Percentiles rank a stretch among this genome's conserved stretches.
Conservation (phyloP, 2,888 invertebrate species). For the Omphaloscelis lunosa region DNA sequence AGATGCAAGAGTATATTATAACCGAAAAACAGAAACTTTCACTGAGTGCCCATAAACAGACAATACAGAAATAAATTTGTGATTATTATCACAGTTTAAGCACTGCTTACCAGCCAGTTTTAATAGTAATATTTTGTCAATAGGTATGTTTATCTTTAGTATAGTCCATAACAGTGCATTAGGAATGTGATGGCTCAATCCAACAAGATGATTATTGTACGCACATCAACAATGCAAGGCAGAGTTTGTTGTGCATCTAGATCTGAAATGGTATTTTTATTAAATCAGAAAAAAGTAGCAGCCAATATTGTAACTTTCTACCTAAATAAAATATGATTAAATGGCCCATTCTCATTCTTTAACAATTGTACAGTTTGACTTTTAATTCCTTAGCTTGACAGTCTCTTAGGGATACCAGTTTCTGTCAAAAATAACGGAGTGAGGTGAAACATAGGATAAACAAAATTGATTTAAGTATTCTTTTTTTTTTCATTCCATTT, state of each 20-base stretch:
- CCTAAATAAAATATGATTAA: neutral
- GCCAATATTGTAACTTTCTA: neutral
- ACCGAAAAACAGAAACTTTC: neutral
- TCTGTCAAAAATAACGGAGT: neutral
- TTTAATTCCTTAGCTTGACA: neutral
- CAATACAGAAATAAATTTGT: neutral
- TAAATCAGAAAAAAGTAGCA: neutral
- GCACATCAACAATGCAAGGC: neutral
- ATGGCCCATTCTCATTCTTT: no score
- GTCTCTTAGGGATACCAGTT: neutral
- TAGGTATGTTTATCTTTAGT: neutral
- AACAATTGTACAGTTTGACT: neutral
- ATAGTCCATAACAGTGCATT: neutral
- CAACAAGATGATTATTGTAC: neutral
- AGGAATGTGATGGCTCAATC: neutral
- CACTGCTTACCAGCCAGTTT: neutral
- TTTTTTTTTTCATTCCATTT: neutral
- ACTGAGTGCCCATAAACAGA: neutral
- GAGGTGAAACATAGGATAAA: neutral
- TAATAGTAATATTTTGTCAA: constrained; percentile 1
- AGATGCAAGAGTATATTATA: neutral
- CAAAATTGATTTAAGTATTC: neutral
- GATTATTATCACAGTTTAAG: neutral
- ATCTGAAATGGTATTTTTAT: neutral
- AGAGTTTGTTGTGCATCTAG: neutral